Evolutionary conservation across 2,797 vertebrate species (phyloP).

Genomic region (Xenentodon cancila): DNA sequence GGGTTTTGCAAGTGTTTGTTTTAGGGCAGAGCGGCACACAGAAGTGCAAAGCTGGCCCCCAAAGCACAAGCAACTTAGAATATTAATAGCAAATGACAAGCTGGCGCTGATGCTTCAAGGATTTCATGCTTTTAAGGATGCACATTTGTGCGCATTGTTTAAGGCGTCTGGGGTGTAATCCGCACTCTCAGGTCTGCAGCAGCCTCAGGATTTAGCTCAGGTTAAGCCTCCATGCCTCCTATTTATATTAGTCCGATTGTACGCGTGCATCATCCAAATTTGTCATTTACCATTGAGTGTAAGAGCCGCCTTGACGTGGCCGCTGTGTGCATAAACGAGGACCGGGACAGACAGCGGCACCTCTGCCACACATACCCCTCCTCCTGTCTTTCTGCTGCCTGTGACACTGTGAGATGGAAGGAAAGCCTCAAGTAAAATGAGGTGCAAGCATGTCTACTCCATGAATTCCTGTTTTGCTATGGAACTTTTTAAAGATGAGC

Average conservation of each 20-base stretch:
- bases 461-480: conserved; percentile 75
- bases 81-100: conserved; percentile 85
- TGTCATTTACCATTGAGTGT: conserved; percentile 80
- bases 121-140: conserved; percentile 84
- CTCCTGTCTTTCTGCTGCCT: conserved; percentile 60
- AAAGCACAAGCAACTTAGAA: conserved; percentile 75
- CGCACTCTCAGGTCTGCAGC: conserved; percentile 76
- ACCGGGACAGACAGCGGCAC: conserved; percentile 71
- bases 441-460: conserved; percentile 73
- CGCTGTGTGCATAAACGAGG: conserved; percentile 65
- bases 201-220: conserved; percentile 80
- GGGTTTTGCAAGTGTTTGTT: conserved; percentile 75
- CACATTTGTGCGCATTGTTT: conserved; percentile 85
- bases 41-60: conserved; percentile 66
- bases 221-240: conserved; percentile 81
- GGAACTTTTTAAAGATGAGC: conserved; percentile 71
- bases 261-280: conserved; percentile 83
- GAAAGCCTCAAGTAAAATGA: conserved; percentile 77
- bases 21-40: conserved; percentile 71
- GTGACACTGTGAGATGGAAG: conserved; percentile 73
- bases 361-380: conserved; percentile 58
- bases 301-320: conserved; percentile 78
- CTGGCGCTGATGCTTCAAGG: conserved; percentile 78
- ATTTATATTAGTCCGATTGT: conserved; percentile 79
- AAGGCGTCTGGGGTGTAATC: conserved; percentile 82